Base-by-base conservation (phyloP, 2,113 vertebrate genomes). In the Brachyistius frenatus region DNA sequence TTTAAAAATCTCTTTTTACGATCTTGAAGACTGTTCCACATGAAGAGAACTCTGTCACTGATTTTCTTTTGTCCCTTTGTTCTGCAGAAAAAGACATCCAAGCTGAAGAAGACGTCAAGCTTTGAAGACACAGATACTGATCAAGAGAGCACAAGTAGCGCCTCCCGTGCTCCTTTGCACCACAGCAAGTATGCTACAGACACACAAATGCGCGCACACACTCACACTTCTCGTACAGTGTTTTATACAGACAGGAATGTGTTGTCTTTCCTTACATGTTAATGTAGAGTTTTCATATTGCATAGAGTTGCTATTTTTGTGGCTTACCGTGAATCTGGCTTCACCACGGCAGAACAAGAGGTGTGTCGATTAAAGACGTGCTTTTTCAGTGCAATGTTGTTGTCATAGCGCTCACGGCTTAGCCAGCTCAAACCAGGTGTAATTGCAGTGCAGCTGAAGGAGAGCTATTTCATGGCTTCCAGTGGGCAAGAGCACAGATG, bases 81-180 rank as follows among this genome's bases (percentile, higher is more conserved):
- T 61, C 50, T 80, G 54, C 87, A 99, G 98, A 99, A 97, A 93
- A 98, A 98, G 93, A 88, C 94, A 5, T 92, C 89, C 83, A 98
- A 97, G 86, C 83, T 98, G 80, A 99, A 96, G 93, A 97, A 96
- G 85, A 83, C 89, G 0, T 93, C 96, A 2, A 98, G 97, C 79
- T 90, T 96, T 80, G 98, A 99, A 82, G 98, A 98, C 71, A 96
- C 93, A 0, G 96, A 96, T n/a, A 96, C 96, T 0, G 96, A 96
- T 63, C 95, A 79, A 2, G 97, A 97, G 85, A 93, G 93, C 63
- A 95, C 95, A 55, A 95, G 95, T 76, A 94, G 94, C 44, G 78
- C 94, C 54, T 93, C 94, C 47, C 92, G 95, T 66, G 95, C 93
- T 58, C 94, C 95, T 1, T 82, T 93, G 7, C 94, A 95, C 88